These are phyloP conservation scores for Cololabis saira DNA, from an alignment of 2,113 vertebrate genomes.

Conservation along the genomic window DNA sequence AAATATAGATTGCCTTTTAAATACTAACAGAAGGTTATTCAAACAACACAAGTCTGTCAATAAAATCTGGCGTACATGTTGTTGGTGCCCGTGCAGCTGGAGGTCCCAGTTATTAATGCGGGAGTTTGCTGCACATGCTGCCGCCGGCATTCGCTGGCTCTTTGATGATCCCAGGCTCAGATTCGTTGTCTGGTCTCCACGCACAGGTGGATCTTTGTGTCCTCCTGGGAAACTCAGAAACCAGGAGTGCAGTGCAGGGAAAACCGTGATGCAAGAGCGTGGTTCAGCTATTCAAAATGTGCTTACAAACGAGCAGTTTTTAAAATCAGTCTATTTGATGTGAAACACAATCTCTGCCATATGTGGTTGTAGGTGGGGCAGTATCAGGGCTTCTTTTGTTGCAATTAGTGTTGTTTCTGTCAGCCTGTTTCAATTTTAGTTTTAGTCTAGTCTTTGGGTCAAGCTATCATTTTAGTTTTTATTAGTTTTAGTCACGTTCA, in stretches of 20 bases:
- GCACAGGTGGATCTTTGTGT: slow-evolving; percentile 42
- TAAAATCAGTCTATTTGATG: too few species aligned
- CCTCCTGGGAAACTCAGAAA: slow-evolving; percentile 47
- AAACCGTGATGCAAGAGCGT: not conserved
- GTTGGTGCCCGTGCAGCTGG: slow-evolving; percentile 24
- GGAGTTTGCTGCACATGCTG: slow-evolving; percentile 3
- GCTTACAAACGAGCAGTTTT: too few species aligned
- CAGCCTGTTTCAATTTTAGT: too few species aligned
- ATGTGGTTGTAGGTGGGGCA: too few species aligned
- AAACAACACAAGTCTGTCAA: not conserved
- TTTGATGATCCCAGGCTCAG: slow-evolving; percentile 53
- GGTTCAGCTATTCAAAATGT: slow-evolving; percentile 7
- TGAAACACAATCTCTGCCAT: too few species aligned
- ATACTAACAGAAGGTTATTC: slow-evolving; percentile 7
- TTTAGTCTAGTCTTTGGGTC: too few species aligned
- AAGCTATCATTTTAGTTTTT: too few species aligned
- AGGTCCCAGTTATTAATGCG: slow-evolving; percentile 33
- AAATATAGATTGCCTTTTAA: not conserved
- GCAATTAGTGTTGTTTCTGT: too few species aligned
- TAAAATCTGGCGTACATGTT: slow-evolving; percentile 21
- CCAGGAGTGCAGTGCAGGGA: not conserved
- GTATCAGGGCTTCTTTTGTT: too few species aligned
- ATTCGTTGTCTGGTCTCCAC: slow-evolving; percentile 43
- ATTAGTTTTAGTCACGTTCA: too few species aligned
- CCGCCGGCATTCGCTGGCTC: slow-evolving; percentile 48